Conservation (phyloP, 2,888 invertebrate species). For the Podabrus alpinus region DNA sequence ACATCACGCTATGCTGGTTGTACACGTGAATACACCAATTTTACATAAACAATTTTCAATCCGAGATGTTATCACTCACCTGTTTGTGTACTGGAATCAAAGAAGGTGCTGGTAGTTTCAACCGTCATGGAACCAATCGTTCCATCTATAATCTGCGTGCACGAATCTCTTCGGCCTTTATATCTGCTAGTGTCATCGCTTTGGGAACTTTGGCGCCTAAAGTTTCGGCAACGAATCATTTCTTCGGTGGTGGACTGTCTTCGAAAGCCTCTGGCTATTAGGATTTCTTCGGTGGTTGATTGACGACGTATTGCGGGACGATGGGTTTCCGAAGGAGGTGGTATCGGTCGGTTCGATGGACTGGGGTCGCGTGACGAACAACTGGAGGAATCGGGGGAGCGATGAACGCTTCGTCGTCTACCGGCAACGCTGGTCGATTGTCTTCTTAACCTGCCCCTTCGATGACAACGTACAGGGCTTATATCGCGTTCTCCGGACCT, state of each 20-base stretch:
- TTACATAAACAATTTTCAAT: not conserved
- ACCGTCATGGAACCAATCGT: conserved; percentile 92
- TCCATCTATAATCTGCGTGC: conserved; percentile 89
- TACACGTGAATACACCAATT: not conserved
- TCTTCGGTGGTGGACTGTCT: conserved; percentile 91
- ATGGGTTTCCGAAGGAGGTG: conserved; percentile 60
- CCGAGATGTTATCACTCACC: conserved; percentile 63
- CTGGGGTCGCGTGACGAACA: conserved; percentile 87
- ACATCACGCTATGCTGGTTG: conserved; percentile 13
- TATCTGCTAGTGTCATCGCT: conserved; percentile 78
- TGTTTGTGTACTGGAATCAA: conserved; percentile 91
- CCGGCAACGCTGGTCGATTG: conserved; percentile 80
- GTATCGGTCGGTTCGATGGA: conserved; percentile 69
- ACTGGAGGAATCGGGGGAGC: conserved; percentile 74
- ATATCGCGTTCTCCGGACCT: conserved; percentile 79
- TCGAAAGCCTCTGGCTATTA: conserved; percentile 87
- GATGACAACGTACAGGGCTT: conserved; percentile 75
- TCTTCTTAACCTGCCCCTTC: conserved; percentile 71
- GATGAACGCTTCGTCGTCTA: conserved; percentile 51
- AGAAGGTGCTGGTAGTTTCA: conserved; percentile 89
- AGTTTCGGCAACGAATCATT: conserved; percentile 90
- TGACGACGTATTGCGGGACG: conserved; percentile 81
- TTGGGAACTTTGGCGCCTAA: conserved; percentile 87
- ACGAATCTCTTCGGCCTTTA: conserved; percentile 79
- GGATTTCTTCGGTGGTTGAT: conserved; percentile 89